Evolutionary conservation across 2,113 vertebrate species (phyloP).

Genomic region (Labeo catla): DNA sequence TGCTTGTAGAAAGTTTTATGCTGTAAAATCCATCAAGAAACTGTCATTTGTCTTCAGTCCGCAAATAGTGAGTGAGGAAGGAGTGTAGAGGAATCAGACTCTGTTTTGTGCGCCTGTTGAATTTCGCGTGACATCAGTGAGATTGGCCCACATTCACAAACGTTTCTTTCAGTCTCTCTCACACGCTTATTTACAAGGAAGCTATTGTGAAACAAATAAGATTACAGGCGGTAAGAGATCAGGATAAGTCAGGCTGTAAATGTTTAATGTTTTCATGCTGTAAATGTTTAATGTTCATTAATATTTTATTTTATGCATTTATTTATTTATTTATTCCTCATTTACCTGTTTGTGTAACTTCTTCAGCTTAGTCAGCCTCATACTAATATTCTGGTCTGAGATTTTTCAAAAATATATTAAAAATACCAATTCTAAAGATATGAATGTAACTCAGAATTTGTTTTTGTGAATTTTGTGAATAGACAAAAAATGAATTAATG

Average conservation of each 20-base stretch:
- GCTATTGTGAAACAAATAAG: slow-evolving; percentile 48
- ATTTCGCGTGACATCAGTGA: slow-evolving; percentile 49
- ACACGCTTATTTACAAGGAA: slow-evolving; percentile 29
- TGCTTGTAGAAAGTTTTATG: background rate
- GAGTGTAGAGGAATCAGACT: slow-evolving; percentile 12
- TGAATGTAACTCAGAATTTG: too few relatives aligned
- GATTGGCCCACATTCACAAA: slow-evolving; percentile 7
- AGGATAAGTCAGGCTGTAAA: background rate
- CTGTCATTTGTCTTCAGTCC: background rate
- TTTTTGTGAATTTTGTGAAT: too few relatives aligned
- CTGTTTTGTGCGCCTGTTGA: background rate
- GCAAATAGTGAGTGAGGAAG: background rate
- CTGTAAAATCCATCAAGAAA: background rate
- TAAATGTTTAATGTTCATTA: too few relatives aligned
- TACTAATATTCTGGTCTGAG: too few relatives aligned
- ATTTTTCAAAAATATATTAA: too few relatives aligned
- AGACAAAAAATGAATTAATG: too few relatives aligned
- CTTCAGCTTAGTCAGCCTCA: too few relatives aligned
- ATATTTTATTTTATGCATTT: too few relatives aligned
- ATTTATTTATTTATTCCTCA: too few relatives aligned
- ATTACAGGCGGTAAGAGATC: slow-evolving; percentile 33
- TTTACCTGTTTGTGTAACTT: too few relatives aligned
- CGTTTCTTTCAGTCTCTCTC: slow-evolving; percentile 13
- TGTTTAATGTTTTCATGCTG: too few relatives aligned
- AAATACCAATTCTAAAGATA: too few relatives aligned